phyloP scores from a whole-genome alignment of 2,113 vertebrate genomes.

The Vombatus ursinus region DNA sequence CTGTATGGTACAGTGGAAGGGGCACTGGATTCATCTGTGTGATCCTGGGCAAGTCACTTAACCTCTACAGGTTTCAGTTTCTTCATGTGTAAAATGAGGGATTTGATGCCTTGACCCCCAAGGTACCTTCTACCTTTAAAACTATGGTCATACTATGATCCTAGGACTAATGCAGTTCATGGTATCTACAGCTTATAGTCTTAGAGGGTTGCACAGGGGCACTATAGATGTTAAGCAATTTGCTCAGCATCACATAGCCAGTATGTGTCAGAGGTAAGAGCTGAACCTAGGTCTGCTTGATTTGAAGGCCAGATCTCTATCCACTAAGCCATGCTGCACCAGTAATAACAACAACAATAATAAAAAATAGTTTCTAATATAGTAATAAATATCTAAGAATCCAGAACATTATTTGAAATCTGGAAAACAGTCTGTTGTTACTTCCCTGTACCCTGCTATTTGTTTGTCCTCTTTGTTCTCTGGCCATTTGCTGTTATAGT shows the following conservation, averaged over 20 bases:
- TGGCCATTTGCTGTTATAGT: constrained; percentile 77
- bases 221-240: neutral
- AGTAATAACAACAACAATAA: neutral
- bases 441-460: constrained; percentile 72
- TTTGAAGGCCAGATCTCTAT: neutral
- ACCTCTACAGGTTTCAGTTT: neutral
- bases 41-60: neutral
- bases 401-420: constrained; percentile 79
- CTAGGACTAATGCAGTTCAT: neutral
- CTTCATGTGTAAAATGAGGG: neutral
- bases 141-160: neutral
- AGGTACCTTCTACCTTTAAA: neutral
- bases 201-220: neutral
- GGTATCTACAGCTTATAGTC: neutral
- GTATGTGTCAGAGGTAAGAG: neutral
- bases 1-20: neutral
- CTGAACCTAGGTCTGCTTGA: neutral
- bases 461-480: constrained; percentile 72
- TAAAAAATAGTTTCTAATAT: constrained; percentile 65
- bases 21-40: neutral
- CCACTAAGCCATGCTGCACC: neutral
- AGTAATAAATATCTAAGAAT: constrained; percentile 76
- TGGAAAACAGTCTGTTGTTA: constrained; percentile 78
- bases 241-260: neutral
- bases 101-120: neutral